phyloP scores from a whole-genome alignment of 2,797 vertebrate species.

The Taenioides sp. region DNA sequence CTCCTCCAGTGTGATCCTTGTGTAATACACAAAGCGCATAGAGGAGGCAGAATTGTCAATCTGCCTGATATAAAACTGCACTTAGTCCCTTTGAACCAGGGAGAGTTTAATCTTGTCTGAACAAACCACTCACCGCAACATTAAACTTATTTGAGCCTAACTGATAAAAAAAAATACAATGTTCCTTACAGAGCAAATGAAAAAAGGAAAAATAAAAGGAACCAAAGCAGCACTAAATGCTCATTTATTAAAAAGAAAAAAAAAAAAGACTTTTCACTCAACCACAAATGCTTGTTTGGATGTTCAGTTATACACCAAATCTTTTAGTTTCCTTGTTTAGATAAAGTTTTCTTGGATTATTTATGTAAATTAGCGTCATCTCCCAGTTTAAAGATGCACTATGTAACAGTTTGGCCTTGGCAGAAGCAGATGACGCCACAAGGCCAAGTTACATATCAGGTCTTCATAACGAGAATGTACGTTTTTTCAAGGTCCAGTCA shows the following conservation, averaged over 20 bases:
- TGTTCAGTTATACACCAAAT: background rate
- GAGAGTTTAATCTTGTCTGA: background rate
- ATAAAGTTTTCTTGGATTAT: slow-evolving; percentile 15
- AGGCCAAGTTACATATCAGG: no score
- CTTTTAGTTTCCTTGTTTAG: no score
- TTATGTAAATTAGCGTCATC: slow-evolving; percentile 28
- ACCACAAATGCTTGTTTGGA: background rate
- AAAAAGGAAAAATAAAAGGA: background rate
- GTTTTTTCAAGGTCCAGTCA: no score
- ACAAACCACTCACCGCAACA: background rate
- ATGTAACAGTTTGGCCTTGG: background rate
- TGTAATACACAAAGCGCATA: slow-evolving; percentile 7
- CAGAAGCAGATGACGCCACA: no score
- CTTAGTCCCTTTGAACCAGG: background rate
- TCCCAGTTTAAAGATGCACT: background rate
- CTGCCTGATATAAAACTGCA: slow-evolving; percentile 9
- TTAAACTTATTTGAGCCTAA: background rate
- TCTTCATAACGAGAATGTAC: no score
- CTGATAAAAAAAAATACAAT: background rate
- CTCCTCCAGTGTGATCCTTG: slow-evolving; percentile 9
- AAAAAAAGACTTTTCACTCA: background rate
- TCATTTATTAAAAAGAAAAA: background rate
- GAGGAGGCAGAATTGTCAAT: slow-evolving; percentile 8
- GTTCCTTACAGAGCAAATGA: background rate
- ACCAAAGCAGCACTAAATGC: background rate